Evolutionary conservation across 2,113 vertebrate species (phyloP).

Genomic region (Synchiropus splendidus): DNA sequence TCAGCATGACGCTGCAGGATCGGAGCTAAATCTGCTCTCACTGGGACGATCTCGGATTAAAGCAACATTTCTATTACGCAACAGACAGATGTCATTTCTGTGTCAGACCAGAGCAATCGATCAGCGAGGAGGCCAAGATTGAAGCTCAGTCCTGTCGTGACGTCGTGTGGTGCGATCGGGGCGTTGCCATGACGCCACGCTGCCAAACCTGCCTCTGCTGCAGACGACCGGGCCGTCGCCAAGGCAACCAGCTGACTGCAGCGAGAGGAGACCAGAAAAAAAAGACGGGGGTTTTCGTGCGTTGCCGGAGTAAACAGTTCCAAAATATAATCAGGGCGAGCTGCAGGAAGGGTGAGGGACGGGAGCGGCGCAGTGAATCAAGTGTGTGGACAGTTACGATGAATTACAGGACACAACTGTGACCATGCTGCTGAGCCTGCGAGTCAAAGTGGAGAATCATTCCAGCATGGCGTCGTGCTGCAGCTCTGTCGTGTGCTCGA

Average conservation of each 20-base stretch:
- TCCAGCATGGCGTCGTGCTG: too few relatives aligned
- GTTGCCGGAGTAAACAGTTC: neutral
- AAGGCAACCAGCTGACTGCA: slow-evolving; percentile 27
- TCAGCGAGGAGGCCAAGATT: too few relatives aligned
- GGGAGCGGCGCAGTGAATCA: too few relatives aligned
- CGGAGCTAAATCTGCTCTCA: neutral
- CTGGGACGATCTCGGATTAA: slow-evolving; percentile 37
- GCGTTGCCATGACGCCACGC: slow-evolving; percentile 34
- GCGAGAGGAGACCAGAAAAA: slow-evolving; percentile 5
- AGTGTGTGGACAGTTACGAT: too few relatives aligned
- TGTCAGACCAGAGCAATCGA: neutral
- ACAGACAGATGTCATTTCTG: slow-evolving; percentile 11
- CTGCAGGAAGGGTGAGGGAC: too few relatives aligned
- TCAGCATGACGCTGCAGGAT: too few relatives aligned
- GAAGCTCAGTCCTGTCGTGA: neutral
- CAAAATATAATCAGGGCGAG: too few relatives aligned
- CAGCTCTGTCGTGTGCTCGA: too few relatives aligned
- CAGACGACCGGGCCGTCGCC: slow-evolving; percentile 25
- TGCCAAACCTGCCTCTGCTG: slow-evolving; percentile 22
- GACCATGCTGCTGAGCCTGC: too few relatives aligned
- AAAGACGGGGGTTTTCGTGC: slow-evolving; percentile 2
- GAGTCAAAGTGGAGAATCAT: too few relatives aligned
- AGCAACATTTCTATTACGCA: slow-evolving; percentile 23
- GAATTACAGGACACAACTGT: too few relatives aligned
- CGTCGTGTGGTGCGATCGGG: slow-evolving; percentile 22